A percentile compares a stretch with the other conserved stretches of the same genome.
These are phyloP conservation scores for Stenodema calcarata DNA, from an alignment of 2,888 invertebrate species.

Conservation along the genomic window DNA sequence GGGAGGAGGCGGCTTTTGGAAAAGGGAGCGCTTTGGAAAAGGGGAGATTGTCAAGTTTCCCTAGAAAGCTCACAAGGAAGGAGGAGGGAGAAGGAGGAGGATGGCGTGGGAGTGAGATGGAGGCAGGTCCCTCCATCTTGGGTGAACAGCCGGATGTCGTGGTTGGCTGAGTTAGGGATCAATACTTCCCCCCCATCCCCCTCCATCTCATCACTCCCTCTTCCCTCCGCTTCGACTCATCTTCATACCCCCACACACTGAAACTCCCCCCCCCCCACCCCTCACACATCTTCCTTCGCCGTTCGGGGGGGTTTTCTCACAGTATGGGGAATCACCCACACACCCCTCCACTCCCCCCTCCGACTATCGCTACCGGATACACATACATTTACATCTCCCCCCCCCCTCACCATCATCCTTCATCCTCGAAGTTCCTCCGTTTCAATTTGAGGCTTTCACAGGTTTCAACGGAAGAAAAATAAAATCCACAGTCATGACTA, in stretches of 20 bases:
- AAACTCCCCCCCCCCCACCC: neutral
- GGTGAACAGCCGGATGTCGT: conserved; percentile 55
- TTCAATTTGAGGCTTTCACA: neutral
- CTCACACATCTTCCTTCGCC: neutral
- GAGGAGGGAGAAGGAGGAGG: too few species aligned
- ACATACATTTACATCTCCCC: conserved; percentile 45
- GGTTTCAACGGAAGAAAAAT: too few species aligned
- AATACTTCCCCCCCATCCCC: conserved; percentile 47
- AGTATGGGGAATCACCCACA: neutral
- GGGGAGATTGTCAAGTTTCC: conserved; percentile 39
- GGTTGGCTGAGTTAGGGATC: conserved; percentile 55
- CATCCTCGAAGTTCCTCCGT: neutral
- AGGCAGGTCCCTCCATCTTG: conserved; percentile 54
- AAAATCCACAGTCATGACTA: too few species aligned
- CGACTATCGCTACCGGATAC: conserved; percentile 12
- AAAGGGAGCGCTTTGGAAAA: neutral
- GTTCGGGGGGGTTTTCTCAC: conserved; percentile 35
- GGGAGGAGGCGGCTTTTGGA: neutral
- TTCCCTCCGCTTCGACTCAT: conserved; percentile 11
- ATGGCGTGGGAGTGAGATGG: neutral
- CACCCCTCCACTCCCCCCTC: neutral
- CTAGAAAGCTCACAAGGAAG: conserved; percentile 5
- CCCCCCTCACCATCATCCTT: neutral
- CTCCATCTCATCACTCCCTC: neutral
- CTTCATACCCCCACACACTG: neutral